Conservation (phyloP, 2,113 vertebrate species). For the Phalacrocorax carbo region DNA sequence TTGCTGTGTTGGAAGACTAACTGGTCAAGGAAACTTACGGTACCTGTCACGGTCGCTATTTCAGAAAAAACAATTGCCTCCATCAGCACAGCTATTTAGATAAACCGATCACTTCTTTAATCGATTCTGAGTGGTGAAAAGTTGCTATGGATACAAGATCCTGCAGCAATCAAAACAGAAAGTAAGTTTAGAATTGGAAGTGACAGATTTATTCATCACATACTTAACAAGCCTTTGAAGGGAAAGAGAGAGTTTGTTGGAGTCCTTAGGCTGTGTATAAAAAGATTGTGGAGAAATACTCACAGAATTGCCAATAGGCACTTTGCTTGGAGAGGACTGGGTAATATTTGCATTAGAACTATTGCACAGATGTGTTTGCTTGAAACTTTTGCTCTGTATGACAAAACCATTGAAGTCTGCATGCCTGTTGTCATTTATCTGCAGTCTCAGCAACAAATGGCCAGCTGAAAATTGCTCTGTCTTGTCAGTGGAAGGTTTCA, state of each 20-base stretch:
- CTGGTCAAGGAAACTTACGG: constrained; percentile 35
- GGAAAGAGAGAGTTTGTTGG: constrained; percentile 66
- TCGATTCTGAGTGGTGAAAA: constrained; percentile 78
- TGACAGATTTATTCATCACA: constrained; percentile 84
- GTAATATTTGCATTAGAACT: constrained; percentile 70
- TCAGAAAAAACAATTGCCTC: constrained; percentile 66
- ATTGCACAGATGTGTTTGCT: constrained; percentile 55
- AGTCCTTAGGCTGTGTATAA: constrained; percentile 77
- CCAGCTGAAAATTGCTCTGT: constrained; percentile 40
- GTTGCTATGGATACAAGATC: constrained; percentile 79
- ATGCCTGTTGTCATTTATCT: constrained; percentile 41
- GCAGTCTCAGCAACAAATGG: neutral
- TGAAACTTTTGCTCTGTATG: constrained; percentile 66
- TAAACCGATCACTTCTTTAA: constrained; percentile 77
- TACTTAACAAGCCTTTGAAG: constrained; percentile 81
- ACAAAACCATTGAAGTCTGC: constrained; percentile 26
- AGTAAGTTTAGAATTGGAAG: constrained; percentile 78
- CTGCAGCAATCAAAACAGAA: constrained; percentile 77
- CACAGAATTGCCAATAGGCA: constrained; percentile 65
- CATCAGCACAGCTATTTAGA: constrained; percentile 69
- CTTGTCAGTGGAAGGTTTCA: neutral
- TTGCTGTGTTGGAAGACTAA: constrained; percentile 31
- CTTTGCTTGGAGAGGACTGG: constrained; percentile 57
- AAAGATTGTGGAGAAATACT: constrained; percentile 69
- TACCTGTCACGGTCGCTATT: constrained; percentile 65